Percentiles rank a stretch among this genome's conserved stretches.
These are phyloP conservation scores for Hydrotaea cyrtoneurina DNA, from an alignment of 2,888 invertebrate genomes.

Conservation along the genomic window DNA sequence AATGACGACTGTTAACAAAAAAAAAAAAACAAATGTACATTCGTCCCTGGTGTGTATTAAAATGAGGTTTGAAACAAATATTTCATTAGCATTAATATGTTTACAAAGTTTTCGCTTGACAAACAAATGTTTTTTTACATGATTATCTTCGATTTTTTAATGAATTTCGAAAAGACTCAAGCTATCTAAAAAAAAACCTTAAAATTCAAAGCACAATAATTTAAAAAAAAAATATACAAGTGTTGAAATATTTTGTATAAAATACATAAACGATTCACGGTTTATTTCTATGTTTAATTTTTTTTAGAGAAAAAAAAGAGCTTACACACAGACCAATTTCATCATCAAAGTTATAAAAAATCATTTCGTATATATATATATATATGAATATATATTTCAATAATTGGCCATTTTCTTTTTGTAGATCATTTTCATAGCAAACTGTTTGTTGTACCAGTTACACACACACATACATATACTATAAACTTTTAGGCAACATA, in stretches of 20 bases:
- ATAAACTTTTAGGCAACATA: conserved; percentile 61
- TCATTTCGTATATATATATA: conserved; percentile 14
- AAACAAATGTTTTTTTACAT: no score
- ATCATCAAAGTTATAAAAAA: conserved; percentile 42
- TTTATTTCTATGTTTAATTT: neutral
- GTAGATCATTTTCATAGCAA: conserved; percentile 39
- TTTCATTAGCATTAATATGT: no score
- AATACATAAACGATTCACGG: neutral
- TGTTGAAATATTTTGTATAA: neutral
- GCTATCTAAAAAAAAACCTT: no score
- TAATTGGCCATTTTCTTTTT: conserved; percentile 53
- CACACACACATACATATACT: conserved; percentile 59
- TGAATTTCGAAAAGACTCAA: no score
- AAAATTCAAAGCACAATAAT: no score
- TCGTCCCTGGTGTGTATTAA: no score
- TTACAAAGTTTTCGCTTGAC: no score
- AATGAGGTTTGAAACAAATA: no score
- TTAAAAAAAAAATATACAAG: no score
- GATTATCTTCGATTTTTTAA: no score
- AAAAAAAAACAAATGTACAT: neutral
- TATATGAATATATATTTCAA: conserved; percentile 27
- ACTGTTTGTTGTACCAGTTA: conserved; percentile 47
- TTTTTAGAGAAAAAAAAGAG: neutral
- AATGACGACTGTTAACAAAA: neutral
- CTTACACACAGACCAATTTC: conserved; percentile 7